Conservation (phyloP, 2,888 invertebrate genomes). For the Trachelus tabidus region DNA sequence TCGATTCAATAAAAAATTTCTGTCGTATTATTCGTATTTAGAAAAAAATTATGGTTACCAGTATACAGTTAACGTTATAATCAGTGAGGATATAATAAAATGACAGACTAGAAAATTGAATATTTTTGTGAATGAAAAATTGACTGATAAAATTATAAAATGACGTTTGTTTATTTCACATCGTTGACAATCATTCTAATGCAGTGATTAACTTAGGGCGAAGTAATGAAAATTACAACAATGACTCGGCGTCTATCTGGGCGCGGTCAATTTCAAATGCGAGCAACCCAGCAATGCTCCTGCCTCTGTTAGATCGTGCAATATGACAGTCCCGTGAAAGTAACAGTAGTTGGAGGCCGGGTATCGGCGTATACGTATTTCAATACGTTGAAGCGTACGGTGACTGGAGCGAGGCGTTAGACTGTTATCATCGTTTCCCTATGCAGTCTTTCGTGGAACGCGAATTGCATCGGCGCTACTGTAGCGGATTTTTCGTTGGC, state of each 20-base stretch:
- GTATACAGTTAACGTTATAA: neutral
- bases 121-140: neutral
- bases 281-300: neutral
- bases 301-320: slow-evolving; percentile 9
- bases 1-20: neutral
- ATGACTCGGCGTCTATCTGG: neutral
- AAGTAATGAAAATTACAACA: neutral
- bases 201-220: neutral
- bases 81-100: neutral
- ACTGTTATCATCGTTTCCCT: neutral
- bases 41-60: neutral
- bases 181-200: neutral
- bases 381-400: no score
- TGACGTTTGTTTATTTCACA: neutral
- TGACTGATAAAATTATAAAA: neutral
- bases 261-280: neutral
- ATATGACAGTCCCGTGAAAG: slow-evolving; percentile 24
- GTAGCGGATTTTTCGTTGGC: neutral
- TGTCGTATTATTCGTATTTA: neutral
- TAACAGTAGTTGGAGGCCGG: slow-evolving; percentile 15
- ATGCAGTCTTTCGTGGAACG: neutral
- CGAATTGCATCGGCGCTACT: slow-evolving; percentile 15
- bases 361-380: neutral
- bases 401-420: neutral
- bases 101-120: neutral